Evolutionary conservation across 2,888 invertebrate species (phyloP).

Genomic region (Ormyrus pomaceus): DNA sequence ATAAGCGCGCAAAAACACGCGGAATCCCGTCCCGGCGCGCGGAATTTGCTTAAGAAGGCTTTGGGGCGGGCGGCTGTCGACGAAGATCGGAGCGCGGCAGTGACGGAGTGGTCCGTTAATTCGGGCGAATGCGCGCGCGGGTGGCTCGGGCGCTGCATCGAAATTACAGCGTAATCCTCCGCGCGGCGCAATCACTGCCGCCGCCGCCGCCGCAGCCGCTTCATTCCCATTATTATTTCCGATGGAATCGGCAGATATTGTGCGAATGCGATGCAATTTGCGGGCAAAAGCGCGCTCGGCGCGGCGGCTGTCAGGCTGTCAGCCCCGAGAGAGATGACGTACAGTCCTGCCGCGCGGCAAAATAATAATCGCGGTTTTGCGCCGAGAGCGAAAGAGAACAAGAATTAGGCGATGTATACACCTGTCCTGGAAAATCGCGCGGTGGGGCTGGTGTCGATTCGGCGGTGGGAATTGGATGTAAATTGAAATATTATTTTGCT

Average conservation of each 20-base stretch:
- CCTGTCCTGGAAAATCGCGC: too few relatives aligned
- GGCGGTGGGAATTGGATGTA: too few relatives aligned
- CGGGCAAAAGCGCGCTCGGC: slow-evolving; percentile 3
- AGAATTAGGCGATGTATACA: slow-evolving; percentile 19
- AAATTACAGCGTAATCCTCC: slow-evolving; percentile 45
- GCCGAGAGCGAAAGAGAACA: neutral
- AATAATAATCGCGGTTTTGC: slow-evolving; percentile 44
- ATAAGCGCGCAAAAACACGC: too few relatives aligned
- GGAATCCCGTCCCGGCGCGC: neutral
- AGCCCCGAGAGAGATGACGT: slow-evolving; percentile 37
- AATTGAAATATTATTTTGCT: too few relatives aligned
- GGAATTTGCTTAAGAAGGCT: slow-evolving; percentile 14
- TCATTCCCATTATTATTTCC: slow-evolving; percentile 55
- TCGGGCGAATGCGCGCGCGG: slow-evolving; percentile 20
- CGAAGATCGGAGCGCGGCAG: neutral
- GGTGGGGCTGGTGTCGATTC: too few relatives aligned
- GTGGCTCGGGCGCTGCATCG: neutral
- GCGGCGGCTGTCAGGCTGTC: slow-evolving; percentile 47
- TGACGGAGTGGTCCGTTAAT: slow-evolving; percentile 37
- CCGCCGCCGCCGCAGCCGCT: neutral
- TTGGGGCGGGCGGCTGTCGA: slow-evolving; percentile 3
- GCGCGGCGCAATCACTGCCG: slow-evolving; percentile 36
- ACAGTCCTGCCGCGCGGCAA: slow-evolving; percentile 14
- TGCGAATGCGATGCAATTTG: slow-evolving; percentile 57
- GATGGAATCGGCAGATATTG: slow-evolving; percentile 54